Conservation (phyloP, 2,113 vertebrate species). For the Calidris pygmaea region DNA sequence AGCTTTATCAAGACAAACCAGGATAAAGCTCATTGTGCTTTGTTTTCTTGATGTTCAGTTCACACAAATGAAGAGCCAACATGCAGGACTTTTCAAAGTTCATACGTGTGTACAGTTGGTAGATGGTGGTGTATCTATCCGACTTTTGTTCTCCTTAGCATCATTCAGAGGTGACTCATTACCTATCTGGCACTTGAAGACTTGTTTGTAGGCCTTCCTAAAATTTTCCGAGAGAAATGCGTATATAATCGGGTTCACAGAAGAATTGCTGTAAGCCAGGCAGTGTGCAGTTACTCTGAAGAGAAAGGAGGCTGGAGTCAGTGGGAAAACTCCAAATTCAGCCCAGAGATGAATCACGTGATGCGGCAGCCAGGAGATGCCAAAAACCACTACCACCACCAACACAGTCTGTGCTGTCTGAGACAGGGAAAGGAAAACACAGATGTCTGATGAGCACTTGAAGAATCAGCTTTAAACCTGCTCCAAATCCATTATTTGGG, state of each 20-base stretch:
- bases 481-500: neutral
- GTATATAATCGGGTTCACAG: slow-evolving; percentile 96
- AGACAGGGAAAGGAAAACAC: slow-evolving; percentile 35
- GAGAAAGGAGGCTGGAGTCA: slow-evolving; percentile 93
- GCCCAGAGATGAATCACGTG: slow-evolving; percentile 93
- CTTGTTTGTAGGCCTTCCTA: slow-evolving; percentile 94
- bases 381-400: slow-evolving; percentile 97
- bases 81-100: slow-evolving; percentile 15
- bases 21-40: neutral
- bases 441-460: slow-evolving; percentile 30
- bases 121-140: slow-evolving; percentile 84
- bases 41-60: neutral
- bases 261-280: slow-evolving; percentile 98
- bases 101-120: slow-evolving; percentile 94
- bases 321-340: slow-evolving; percentile 92
- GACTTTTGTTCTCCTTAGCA: slow-evolving; percentile 83
- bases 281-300: slow-evolving; percentile 91
- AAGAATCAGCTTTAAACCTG: neutral
- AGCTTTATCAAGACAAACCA: neutral
- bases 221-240: slow-evolving; percentile 98
- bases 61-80: neutral
- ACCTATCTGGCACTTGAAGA: slow-evolving; percentile 85
- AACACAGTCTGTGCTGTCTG: slow-evolving; percentile 96
- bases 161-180: slow-evolving; percentile 73
- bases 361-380: slow-evolving; percentile 95